Evolutionary conservation across 2,888 invertebrate genomes (phyloP).

Genomic region (Calameuta pallipes): DNA sequence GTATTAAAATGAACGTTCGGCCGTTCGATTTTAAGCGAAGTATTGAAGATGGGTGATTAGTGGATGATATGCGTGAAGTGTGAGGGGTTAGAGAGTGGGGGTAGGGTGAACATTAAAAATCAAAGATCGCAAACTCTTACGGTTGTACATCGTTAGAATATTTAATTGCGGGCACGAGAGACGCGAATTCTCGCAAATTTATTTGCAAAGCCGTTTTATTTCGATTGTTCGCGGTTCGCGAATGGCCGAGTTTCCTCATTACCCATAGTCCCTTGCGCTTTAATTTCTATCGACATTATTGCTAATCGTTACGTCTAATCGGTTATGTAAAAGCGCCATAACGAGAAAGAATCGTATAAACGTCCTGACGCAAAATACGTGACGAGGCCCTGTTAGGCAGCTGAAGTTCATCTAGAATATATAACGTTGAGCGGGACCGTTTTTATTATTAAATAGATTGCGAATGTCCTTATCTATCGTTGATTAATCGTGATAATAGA

Average conservation of each 20-base stretch:
- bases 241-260: neutral
- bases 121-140: constrained; percentile 52
- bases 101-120: neutral
- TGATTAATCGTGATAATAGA: neutral
- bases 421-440: neutral
- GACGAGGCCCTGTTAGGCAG: constrained; percentile 27
- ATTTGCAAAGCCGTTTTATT: neutral
- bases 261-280: neutral
- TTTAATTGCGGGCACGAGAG: neutral
- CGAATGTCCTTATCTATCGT: neutral
- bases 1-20: neutral
- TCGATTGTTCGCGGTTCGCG: neutral
- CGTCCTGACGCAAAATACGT: neutral
- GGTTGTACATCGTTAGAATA: constrained; percentile 52
- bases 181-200: neutral
- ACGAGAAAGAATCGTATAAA: neutral
- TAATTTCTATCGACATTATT: neutral
- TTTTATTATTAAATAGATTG: neutral
- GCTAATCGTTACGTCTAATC: neutral
- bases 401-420: constrained; percentile 15
- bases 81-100: too few species aligned
- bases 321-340: neutral
- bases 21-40: neutral
- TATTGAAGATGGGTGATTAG: neutral
- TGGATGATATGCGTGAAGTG: neutral